A percentile compares a stretch with the other conserved stretches of the same genome.
These are phyloP conservation scores for Forficula auricularia DNA, from an alignment of 1,140 invertebrate species.

Conservation along the genomic window DNA sequence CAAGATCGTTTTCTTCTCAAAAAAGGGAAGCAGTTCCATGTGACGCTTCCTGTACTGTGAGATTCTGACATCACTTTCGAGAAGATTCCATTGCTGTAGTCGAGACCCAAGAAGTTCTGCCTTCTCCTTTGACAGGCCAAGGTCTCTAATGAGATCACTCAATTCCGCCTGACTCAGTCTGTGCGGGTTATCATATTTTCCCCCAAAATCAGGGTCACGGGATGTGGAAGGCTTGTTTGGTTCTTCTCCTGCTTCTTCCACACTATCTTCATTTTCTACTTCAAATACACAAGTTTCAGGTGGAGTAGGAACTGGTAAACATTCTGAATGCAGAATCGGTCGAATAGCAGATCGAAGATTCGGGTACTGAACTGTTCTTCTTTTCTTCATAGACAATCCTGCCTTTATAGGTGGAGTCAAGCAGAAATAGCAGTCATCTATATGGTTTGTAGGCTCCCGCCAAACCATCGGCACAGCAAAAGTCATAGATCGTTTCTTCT, in stretches of 20 bases:
- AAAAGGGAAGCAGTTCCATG: too few species aligned
- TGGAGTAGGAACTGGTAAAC: background rate
- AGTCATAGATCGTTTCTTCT: background rate
- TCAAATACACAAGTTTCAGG: background rate
- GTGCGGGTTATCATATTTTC: background rate
- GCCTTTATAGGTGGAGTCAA: background rate
- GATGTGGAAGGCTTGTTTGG: background rate
- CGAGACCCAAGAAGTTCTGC: background rate
- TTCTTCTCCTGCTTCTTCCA: background rate
- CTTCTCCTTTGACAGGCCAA: constrained; percentile 1
- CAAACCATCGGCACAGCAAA: constrained; percentile 4
- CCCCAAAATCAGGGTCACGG: too few species aligned
- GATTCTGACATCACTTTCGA: too few species aligned
- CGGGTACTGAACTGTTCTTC: background rate
- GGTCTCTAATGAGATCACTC: constrained; percentile 3
- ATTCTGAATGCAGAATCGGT: background rate
- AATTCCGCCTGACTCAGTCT: background rate
- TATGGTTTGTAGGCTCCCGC: background rate
- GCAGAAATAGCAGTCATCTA: constrained; percentile 6
- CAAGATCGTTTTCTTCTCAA: background rate
- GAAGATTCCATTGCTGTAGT: constrained; percentile 1
- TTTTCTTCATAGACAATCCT: background rate
- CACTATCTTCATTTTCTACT: background rate
- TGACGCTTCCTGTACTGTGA: too few species aligned
- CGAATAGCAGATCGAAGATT: background rate